Conservation (phyloP, 1,140 invertebrate genomes). For the Bombus pyrosoma region DNA sequence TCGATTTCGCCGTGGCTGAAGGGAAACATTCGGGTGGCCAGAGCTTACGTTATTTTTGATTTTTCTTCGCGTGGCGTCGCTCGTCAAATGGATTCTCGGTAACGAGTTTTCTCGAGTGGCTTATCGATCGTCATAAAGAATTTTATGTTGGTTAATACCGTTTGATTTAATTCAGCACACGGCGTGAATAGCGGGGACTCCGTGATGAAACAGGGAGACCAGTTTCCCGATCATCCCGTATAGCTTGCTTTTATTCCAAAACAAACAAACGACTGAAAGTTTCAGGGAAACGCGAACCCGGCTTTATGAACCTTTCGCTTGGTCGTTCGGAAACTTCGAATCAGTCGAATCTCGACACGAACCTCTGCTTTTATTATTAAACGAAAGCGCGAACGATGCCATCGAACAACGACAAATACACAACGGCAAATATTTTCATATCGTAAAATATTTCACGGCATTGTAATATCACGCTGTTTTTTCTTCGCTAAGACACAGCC, state of each 20-base stretch:
- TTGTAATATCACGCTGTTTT: no score
- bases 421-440: neutral
- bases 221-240: no score
- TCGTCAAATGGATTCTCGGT: neutral
- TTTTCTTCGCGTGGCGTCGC: neutral
- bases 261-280: slow-evolving; percentile 6
- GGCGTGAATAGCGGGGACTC: neutral
- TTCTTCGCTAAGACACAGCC: no score
- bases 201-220: no score
- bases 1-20: no score
- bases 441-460: neutral
- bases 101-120: slow-evolving; percentile 7
- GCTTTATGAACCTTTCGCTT: slow-evolving; percentile 3
- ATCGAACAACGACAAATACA: neutral
- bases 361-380: neutral
- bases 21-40: no score
- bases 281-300: neutral
- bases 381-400: neutral
- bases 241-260: neutral
- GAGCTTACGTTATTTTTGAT: neutral
- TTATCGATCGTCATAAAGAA: neutral
- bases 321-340: slow-evolving; percentile 1
- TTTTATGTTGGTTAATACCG: slow-evolving; percentile 2
- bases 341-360: neutral
- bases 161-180: slow-evolving; percentile 16